Percentiles rank a stretch among this genome's conserved stretches.
phyloP scores from a whole-genome alignment of 2,888 invertebrate species.

The Entomobrya proxima region DNA sequence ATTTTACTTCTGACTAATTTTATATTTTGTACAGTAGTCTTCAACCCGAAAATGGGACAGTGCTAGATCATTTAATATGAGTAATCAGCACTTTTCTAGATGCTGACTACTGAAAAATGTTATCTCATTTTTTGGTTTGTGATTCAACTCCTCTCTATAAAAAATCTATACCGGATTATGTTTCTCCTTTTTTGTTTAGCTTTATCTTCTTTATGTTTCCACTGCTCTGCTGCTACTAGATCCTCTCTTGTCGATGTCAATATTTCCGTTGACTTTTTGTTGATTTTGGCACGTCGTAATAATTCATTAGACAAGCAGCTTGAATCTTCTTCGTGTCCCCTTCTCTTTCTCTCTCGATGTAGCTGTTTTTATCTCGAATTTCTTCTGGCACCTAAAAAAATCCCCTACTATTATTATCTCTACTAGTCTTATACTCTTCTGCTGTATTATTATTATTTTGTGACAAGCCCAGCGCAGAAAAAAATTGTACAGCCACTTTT shows the following conservation, averaged over 20 bases:
- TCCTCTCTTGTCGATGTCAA: not conserved
- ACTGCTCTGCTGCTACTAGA: not conserved
- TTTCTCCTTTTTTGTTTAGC: not conserved
- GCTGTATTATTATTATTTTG: not conserved
- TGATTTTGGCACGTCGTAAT: conserved; percentile 53
- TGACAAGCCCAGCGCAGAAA: not conserved
- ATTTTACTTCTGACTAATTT: too few relatives aligned
- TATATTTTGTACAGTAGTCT: too few relatives aligned
- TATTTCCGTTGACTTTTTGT: conserved; percentile 16
- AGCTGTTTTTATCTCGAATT: not conserved
- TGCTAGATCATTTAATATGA: conserved; percentile 1
- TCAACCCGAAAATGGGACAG: too few relatives aligned
- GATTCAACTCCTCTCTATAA: too few relatives aligned
- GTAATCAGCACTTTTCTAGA: not conserved
- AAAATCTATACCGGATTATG: too few relatives aligned
- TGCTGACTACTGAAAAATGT: not conserved
- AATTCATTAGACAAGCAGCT: conserved; percentile 10
- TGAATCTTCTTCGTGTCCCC: not conserved
- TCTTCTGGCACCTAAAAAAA: not conserved
- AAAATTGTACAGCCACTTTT: conserved; percentile 36
- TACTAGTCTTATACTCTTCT: not conserved
- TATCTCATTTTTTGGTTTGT: conserved; percentile 1
- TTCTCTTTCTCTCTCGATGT: not conserved
- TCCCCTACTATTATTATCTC: not conserved
- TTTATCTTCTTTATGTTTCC: not conserved